These are phyloP conservation scores for Zaprionus camerounensis DNA, from an alignment of 1,140 invertebrate species.

Conservation along the genomic window DNA sequence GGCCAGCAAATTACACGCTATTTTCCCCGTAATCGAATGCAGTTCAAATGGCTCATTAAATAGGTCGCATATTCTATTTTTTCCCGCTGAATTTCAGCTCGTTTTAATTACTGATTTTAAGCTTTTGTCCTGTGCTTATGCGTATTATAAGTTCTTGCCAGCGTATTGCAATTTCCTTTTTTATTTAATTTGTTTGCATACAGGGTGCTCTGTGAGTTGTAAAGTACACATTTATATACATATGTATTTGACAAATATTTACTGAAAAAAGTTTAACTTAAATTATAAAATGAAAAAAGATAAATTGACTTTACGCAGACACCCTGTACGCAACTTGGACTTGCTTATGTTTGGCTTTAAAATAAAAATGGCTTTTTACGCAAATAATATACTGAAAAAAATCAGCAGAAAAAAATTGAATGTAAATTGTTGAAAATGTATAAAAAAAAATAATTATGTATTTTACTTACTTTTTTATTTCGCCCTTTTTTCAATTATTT, in stretches of 20 bases:
- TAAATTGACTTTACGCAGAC: not conserved
- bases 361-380: not conserved
- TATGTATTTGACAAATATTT: too few relatives aligned
- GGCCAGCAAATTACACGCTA: slow-evolving; percentile 11
- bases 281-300: not conserved
- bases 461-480: slow-evolving; percentile 36
- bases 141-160: slow-evolving; percentile 14
- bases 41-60: slow-evolving; percentile 34
- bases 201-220: slow-evolving; percentile 17
- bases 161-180: slow-evolving; percentile 35
- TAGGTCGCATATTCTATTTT: slow-evolving; percentile 7
- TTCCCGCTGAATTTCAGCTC: too few relatives aligned
- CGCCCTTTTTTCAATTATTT: slow-evolving; percentile 37
- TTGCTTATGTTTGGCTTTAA: not conserved
- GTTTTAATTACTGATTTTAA: slow-evolving; percentile 38
- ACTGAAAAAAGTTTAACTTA: not conserved
- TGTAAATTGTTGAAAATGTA: slow-evolving; percentile 5
- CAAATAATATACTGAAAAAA: slow-evolving; percentile 1
- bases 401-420: not conserved
- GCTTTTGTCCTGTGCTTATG: slow-evolving; percentile 22
- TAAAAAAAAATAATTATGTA: slow-evolving; percentile 22
- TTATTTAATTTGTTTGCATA: slow-evolving; percentile 4
- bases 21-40: slow-evolving; percentile 26
- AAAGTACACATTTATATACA: too few relatives aligned
- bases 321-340: not conserved